Evolutionary conservation across 2,113 vertebrate genomes (phyloP).

Genomic region (Theropithecus gelada): DNA sequence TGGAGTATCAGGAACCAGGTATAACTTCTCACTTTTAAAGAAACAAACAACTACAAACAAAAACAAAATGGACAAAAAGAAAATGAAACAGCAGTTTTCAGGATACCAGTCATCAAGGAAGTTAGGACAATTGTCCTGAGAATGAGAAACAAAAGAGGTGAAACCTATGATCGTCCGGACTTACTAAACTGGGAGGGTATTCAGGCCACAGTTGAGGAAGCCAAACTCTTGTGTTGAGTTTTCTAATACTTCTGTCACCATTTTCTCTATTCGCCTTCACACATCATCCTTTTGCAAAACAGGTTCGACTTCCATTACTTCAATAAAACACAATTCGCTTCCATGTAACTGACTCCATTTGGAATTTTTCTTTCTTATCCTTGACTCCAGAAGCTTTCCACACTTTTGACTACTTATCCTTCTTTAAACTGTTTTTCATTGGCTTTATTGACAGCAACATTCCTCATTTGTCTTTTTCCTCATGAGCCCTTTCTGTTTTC

Average conservation of each 20-base stretch:
- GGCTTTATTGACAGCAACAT: not conserved
- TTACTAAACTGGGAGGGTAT: not conserved
- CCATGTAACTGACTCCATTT: not conserved
- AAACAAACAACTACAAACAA: not conserved
- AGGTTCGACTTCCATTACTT: not conserved
- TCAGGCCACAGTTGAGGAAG: rapidly evolving
- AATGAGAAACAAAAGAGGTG: not conserved
- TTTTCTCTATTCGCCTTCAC: not conserved
- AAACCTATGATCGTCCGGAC: rapidly evolving
- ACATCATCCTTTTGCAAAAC: not conserved
- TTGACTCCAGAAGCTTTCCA: not conserved
- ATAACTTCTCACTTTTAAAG: not conserved
- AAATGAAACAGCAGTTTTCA: not conserved
- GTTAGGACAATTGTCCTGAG: not conserved
- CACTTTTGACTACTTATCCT: not conserved
- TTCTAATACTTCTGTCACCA: not conserved
- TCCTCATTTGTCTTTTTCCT: not conserved
- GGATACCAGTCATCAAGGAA: not conserved
- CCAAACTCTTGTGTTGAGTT: not conserved
- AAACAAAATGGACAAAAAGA: not conserved
- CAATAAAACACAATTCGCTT: not conserved
- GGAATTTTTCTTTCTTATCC: not conserved
- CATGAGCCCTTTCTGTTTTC: not conserved
- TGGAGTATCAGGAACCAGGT: not conserved
- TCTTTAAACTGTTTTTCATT: not conserved